Conservation (phyloP, 2,888 invertebrate species). For the Quadroppia sp. region DNA sequence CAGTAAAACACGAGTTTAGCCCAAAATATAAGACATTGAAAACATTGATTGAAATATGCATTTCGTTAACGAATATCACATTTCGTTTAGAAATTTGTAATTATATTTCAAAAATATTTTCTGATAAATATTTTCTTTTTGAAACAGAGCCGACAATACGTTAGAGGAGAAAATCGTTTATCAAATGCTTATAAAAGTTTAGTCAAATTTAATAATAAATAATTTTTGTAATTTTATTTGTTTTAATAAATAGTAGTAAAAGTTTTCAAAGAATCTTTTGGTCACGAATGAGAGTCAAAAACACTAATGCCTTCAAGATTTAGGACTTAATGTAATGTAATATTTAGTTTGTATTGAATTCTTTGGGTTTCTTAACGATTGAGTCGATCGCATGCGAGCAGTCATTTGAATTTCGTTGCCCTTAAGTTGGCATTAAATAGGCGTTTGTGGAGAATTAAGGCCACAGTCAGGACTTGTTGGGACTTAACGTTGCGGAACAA, state of each 20-base stretch:
- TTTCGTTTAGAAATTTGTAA: neutral
- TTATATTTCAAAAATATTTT: neutral
- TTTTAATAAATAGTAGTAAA: neutral
- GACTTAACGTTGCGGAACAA: slow-evolving; percentile 28
- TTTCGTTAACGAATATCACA: neutral
- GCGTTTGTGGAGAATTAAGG: slow-evolving; percentile 27
- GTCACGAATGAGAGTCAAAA: neutral
- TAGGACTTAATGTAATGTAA: neutral
- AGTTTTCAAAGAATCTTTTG: neutral
- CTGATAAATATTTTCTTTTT: neutral
- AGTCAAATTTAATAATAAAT: no score
- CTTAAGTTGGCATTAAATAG: slow-evolving; percentile 26
- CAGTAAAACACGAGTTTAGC: neutral
- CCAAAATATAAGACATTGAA: slow-evolving; percentile 17
- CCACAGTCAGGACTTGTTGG: slow-evolving; percentile 3
- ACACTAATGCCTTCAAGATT: neutral
- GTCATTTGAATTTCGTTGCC: neutral
- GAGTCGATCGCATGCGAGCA: neutral
- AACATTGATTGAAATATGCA: slow-evolving; percentile 15
- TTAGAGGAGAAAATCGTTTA: neutral
- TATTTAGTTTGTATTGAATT: no score
- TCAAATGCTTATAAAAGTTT: neutral
- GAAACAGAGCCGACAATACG: neutral
- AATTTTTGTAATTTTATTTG: no score
- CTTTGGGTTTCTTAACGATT: neutral